Percentiles rank a stretch among this genome's conserved stretches.
phyloP scores from a whole-genome alignment of 2,113 vertebrate species.

The Tychaedon coryphoeus region DNA sequence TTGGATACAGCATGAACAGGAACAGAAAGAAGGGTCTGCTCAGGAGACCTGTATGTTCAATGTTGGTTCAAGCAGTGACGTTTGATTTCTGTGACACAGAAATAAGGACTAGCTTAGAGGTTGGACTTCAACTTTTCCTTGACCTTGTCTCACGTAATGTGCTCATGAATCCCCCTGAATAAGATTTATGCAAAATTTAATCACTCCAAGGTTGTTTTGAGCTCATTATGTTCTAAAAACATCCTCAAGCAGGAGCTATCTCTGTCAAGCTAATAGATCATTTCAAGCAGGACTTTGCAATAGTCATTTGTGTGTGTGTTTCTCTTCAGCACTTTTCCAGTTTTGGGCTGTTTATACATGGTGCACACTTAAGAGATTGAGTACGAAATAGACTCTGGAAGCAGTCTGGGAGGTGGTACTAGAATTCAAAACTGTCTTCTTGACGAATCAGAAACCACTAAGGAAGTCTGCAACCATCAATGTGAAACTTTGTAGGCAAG shows the following conservation, averaged over 20 bases:
- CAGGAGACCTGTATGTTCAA: neutral
- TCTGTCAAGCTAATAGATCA: neutral
- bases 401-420: neutral
- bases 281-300: neutral
- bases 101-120: neutral
- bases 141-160: neutral
- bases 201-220: neutral
- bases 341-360: neutral
- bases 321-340: neutral
- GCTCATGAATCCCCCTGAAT: accelerated
- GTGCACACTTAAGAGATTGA: neutral
- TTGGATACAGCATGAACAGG: neutral
- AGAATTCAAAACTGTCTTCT: neutral
- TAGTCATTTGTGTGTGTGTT: accelerated
- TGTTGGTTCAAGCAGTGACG: neutral
- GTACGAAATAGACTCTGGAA: neutral
- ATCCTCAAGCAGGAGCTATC: neutral
- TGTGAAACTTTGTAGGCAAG: neutral
- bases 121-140: neutral
- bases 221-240: neutral
- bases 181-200: neutral
- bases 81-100: neutral
- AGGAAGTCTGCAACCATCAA: neutral
- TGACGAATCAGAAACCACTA: neutral
- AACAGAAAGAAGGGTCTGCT: neutral